Evolutionary conservation across 2,797 vertebrate genomes (phyloP), one percentile per base, ranked within the genome.

Genomic region (Betta splendens): DNA sequence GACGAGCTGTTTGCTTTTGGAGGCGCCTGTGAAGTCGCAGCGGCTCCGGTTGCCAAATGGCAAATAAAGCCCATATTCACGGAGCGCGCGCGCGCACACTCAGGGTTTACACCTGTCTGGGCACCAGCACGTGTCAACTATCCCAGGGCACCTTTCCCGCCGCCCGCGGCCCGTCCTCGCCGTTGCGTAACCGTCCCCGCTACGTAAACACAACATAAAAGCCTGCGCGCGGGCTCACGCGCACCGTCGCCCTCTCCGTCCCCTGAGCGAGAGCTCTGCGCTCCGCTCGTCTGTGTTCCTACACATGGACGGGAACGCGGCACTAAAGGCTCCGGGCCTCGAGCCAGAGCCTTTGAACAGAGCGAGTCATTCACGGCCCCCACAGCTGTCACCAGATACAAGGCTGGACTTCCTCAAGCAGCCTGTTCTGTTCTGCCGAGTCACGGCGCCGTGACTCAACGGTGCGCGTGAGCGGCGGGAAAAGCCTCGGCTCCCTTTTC

Each of bases 61-160:
- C 82, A 79, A 50, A 37, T 21, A 0, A 45, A 54, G 69, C 69
- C 69, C 79, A 77, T 75, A 75, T 80, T 85, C 69, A 38, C 31
- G 64, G 62, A 42, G 47, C 16, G 67, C 48, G 75, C 63, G 81
- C 81, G 75, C 72, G 45, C 1, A 38, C 46, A 45, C 80, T 69
- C 65, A 68, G 76, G 68, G 67, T 83, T 89, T 65, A 68, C 87
- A 84, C 87, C 77, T 88, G 80, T 69, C 74, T 75, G 84, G 75
- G 83, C 80, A 87, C 74, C 60, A 69, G 66, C 75, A 86, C 87
- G 87, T 88, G 87, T 85, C 78, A 89, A 87, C 81, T 86, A 85
- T 87, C 85, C 83, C 85, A 90, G 79, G 80, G 75, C 64, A 64
- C 58, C 44, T 61, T 74, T 61, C 53, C 63, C 66, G 48, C 49